Base-by-base conservation (phyloP, 2,797 vertebrate genomes). In the Notolabrus celidotus region DNA sequence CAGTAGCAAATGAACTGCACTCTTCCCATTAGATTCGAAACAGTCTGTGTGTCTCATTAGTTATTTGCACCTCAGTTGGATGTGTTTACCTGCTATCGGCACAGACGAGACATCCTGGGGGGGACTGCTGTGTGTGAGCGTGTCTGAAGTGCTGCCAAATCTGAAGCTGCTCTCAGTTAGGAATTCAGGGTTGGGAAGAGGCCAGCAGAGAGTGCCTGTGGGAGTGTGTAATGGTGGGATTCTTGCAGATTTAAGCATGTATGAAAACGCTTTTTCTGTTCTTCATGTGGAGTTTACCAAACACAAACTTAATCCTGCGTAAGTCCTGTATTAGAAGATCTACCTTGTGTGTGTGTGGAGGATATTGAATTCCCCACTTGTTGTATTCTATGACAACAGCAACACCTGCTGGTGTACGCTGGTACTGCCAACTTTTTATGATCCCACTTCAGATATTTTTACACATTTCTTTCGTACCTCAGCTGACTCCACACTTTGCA, bases 401-500 rank as follows among this genome's bases (percentile, higher is more conserved):
- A 19, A 75, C 88, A 59, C 71, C 88, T 88, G 45, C 73, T 83
- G 67, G 83, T 70, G 29, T 41, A 60, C 11, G 5, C 1, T 15
- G 29, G 43, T 42, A 57, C 14, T n/a, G 29, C 3, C 56, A 38
- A 0, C 12, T 55, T 68, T 7, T 27, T n/a, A 22, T 34, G 27
- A 74, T 53, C 59, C 14, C 17, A 20, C 2, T 12, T 41, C 9
- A 2, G 34, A 56, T 61, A 56, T 62, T 68, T 67, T 71, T 29
- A 63, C 31, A 23, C 34, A 27, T 34, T 27, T 25, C 47, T 31
- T 38, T 54, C 17, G 10, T 7, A 34, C 38, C 62, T 63, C 43
- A 53, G 66, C 83, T 83, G 67, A 83, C 69, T 52, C 58, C 64
- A 77, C 82, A 69, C 67, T 80, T 82, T 84, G 34, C 38, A 45